Conservation (phyloP, 2,113 vertebrate species). For the Aldabrachelys gigantea region DNA sequence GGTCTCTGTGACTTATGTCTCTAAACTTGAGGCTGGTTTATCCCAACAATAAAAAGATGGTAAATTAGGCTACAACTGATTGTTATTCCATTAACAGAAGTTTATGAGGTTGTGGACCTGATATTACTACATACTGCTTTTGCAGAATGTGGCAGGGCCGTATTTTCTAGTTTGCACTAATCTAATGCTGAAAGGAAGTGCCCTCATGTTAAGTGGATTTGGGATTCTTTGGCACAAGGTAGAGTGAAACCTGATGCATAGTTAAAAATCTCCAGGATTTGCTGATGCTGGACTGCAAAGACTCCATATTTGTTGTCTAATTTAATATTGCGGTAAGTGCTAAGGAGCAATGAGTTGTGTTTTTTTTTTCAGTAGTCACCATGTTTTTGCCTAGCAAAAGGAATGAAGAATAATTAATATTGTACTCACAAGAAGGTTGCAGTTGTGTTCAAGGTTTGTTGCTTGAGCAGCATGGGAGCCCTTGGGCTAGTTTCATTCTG, state of each 20-base stretch:
- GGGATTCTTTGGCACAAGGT: background rate
- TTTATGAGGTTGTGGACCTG: background rate
- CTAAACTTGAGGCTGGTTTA: background rate
- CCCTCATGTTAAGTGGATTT: background rate
- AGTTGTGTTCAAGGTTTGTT: background rate
- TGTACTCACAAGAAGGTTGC: background rate
- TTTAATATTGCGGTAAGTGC: background rate
- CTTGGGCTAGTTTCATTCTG: background rate
- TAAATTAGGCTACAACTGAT: background rate
- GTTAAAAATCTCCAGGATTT: background rate
- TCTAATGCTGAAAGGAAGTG: background rate
- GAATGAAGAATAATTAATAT: background rate
- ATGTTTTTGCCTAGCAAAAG: background rate
- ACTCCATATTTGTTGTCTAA: background rate
- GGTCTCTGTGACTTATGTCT: accelerated
- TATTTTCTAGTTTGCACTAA: background rate
- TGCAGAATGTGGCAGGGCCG: background rate
- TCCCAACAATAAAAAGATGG: background rate
- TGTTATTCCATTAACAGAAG: background rate
- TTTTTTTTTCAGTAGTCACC: background rate
- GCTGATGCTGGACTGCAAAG: background rate
- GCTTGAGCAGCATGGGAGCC: background rate
- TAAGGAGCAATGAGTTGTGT: background rate
- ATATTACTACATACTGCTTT: background rate
- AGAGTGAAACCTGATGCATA: background rate